A percentile compares a stretch with the other conserved stretches of the same genome.
phyloP scores from a whole-genome alignment of 2,113 vertebrate genomes.

The Nothoprocta perdicaria region DNA sequence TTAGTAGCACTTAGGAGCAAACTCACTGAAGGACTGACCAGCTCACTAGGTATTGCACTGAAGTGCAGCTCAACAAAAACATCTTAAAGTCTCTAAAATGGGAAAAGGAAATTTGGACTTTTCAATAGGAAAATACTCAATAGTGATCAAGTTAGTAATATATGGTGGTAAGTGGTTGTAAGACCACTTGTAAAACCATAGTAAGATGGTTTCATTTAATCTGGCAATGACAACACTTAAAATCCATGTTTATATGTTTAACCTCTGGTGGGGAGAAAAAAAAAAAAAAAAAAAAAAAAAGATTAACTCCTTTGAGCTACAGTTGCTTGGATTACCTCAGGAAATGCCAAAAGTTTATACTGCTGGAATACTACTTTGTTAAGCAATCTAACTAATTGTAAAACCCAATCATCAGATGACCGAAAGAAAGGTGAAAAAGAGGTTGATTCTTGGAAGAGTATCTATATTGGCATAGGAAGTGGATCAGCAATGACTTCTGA shows the following conservation, averaged over 20 bases:
- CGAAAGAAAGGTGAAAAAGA: background rate
- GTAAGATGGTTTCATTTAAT: background rate
- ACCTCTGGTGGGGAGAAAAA: background rate
- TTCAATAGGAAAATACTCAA: background rate
- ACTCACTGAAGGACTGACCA: background rate
- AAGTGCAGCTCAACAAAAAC: background rate
- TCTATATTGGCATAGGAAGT: background rate
- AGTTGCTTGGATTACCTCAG: background rate
- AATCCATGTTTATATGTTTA: background rate
- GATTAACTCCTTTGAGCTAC: background rate
- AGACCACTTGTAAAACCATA: too few relatives aligned
- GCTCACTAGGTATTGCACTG: background rate
- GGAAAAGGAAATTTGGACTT: background rate
- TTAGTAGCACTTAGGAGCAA: background rate
- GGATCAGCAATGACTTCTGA: background rate
- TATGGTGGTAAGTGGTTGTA: too few relatives aligned
- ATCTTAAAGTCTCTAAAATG: background rate
- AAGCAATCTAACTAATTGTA: background rate
- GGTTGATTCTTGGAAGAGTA: background rate
- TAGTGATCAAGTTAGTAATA: background rate
- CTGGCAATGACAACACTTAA: background rate
- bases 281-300: background rate
- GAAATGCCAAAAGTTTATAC: constrained; percentile 11
- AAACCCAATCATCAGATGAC: background rate
- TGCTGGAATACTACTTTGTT: background rate